phyloP scores from a whole-genome alignment of 2,888 invertebrate species.

The Hydropsyche betteni region DNA sequence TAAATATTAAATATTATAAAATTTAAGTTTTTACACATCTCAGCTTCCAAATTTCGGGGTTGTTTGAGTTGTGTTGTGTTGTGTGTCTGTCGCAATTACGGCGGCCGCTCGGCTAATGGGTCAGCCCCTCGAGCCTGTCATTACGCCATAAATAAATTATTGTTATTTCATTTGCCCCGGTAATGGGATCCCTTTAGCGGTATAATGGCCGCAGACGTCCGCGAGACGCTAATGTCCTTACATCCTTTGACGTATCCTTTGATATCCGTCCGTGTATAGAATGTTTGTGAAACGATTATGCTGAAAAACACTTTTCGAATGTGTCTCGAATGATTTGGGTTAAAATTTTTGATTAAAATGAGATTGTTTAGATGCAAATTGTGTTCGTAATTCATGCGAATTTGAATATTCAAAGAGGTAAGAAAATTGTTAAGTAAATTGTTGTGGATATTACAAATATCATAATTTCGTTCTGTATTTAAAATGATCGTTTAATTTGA shows the following conservation, averaged over 20 bases:
- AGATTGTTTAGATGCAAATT: too few species aligned
- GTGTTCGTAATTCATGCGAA: too few species aligned
- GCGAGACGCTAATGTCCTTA: conserved; percentile 28
- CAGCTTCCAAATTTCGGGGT: conserved; percentile 20
- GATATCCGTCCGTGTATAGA: conserved; percentile 19
- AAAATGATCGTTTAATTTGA: too few species aligned
- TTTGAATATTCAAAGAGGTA: too few species aligned
- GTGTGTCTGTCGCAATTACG: conserved; percentile 19
- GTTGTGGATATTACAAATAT: too few species aligned
- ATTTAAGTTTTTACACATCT: neutral
- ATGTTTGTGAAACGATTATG: neutral
- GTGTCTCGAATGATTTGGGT: too few species aligned
- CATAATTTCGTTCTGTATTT: too few species aligned
- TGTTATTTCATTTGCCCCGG: conserved; percentile 49
- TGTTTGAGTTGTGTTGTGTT: neutral
- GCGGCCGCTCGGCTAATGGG: conserved; percentile 24
- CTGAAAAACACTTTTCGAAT: too few species aligned
- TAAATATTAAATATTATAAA: neutral
- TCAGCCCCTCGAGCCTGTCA: conserved; percentile 34
- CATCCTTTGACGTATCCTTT: conserved; percentile 33
- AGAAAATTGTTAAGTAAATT: too few species aligned
- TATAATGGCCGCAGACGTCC: conserved; percentile 18
- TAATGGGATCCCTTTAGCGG: conserved; percentile 46
- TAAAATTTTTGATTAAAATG: too few species aligned
- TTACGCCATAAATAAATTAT: conserved; percentile 51